Evolutionary conservation across 2,113 vertebrate genomes (phyloP).

Genomic region (Puffinus mauretanicus): DNA sequence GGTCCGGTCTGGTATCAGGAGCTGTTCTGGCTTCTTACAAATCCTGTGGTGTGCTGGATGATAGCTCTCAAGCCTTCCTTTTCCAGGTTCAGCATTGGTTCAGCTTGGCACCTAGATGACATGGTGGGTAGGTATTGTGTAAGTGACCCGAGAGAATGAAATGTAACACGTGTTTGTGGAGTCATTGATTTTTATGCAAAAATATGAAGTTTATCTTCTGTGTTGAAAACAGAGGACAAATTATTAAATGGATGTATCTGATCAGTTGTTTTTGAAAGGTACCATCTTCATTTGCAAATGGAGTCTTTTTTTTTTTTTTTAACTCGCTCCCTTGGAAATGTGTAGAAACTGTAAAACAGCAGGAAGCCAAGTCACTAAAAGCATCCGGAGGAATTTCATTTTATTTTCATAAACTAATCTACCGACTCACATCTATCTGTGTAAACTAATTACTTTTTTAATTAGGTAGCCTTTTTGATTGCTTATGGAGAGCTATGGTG

Average conservation of each 20-base stretch:
- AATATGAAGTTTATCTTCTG: not conserved
- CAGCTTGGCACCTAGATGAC: not conserved
- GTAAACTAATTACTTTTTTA: conserved; percentile 68
- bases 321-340: not conserved
- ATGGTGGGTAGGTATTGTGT: not conserved
- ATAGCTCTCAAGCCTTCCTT: not conserved
- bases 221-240: not conserved
- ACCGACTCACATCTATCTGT: conserved; percentile 45
- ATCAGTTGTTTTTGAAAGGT: not conserved
- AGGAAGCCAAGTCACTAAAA: conserved; percentile 38
- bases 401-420: conserved; percentile 63
- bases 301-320: not conserved
- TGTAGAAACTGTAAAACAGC: not conserved
- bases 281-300: not conserved
- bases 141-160: not conserved
- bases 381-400: conserved; percentile 35
- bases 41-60: not conserved
- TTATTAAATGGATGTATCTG: not conserved
- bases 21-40: not conserved
- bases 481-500: conserved; percentile 51
- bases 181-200: not conserved
- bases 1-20: not conserved
- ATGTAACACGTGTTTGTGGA: not conserved
- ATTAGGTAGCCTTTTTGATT: conserved; percentile 64
- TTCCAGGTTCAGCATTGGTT: not conserved